Evolutionary conservation across 2,888 invertebrate genomes (phyloP).

Genomic region (Isoperla grammatica): DNA sequence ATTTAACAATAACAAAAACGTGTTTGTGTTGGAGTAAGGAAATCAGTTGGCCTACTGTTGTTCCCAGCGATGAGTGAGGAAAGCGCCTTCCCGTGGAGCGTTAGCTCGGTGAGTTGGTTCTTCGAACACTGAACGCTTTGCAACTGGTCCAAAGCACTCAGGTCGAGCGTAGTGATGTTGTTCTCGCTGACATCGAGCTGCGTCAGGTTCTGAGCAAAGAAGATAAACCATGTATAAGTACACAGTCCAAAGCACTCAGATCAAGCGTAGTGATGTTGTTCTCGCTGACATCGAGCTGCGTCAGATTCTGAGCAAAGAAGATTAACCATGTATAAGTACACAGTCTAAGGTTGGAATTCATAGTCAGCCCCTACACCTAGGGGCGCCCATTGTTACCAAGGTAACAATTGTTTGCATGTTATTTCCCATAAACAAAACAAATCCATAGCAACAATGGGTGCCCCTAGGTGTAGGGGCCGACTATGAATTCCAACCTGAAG

Average conservation of each 20-base stretch:
- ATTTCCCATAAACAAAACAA: too few relatives aligned
- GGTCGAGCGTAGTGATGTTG: slow-evolving; percentile 72
- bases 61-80: slow-evolving; percentile 73
- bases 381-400: too few relatives aligned
- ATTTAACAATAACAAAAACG: too few relatives aligned
- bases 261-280: slow-evolving; percentile 79
- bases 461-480: too few relatives aligned
- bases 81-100: slow-evolving; percentile 70
- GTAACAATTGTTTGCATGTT: too few relatives aligned
- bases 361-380: too few relatives aligned
- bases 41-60: slow-evolving; percentile 62
- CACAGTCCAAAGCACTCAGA: slow-evolving; percentile 62
- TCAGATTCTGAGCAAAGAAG: slow-evolving; percentile 60
- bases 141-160: slow-evolving; percentile 71
- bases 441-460: too few relatives aligned
- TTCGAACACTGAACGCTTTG: slow-evolving; percentile 71
- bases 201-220: slow-evolving; percentile 62
- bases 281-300: slow-evolving; percentile 76
- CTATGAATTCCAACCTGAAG: too few relatives aligned
- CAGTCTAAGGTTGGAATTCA: too few relatives aligned
- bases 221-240: slow-evolving; percentile 14
- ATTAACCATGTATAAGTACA: neutral
- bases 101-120: slow-evolving; percentile 68
- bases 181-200: slow-evolving; percentile 81
- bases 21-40: too few relatives aligned